phyloP scores from a whole-genome alignment of 92 coral and sea anemone species.

The Umimayanthus kanabou region DNA sequence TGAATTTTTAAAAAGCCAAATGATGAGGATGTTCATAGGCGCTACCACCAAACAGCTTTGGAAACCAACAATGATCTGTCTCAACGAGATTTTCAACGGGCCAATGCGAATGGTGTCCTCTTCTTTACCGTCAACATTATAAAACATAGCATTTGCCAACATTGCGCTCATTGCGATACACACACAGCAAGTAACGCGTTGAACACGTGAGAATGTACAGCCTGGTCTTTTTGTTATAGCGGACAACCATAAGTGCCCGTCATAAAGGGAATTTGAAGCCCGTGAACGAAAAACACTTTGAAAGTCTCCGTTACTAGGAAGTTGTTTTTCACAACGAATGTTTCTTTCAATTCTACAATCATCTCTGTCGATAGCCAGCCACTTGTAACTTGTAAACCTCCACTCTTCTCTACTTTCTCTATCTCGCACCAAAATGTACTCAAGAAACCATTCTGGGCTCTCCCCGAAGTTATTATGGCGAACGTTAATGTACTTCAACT shows the following conservation, averaged over 20 bases:
- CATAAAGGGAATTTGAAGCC: constrained; percentile 51
- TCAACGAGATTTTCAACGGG: constrained; percentile 52
- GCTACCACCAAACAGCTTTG: constrained; percentile 67
- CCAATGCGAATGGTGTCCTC: constrained; percentile 55
- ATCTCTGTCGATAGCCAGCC: constrained; percentile 63
- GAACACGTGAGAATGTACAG: constrained; percentile 64
- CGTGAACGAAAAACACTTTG: constrained; percentile 40
- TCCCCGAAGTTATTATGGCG: constrained; percentile 60
- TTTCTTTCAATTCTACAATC: constrained; percentile 52
- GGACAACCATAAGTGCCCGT: constrained; percentile 70
- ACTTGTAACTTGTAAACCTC: constrained; percentile 52
- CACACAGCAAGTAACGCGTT: constrained; percentile 67
- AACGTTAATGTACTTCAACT: constrained; percentile 30
- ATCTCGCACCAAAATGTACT: constrained; percentile 41
- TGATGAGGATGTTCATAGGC: constrained; percentile 59
- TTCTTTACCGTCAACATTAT: constrained; percentile 48
- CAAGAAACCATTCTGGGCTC: constrained; percentile 65
- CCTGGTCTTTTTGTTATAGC: constrained; percentile 55
- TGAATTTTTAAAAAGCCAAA: constrained; percentile 56
- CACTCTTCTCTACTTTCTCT: constrained; percentile 41
- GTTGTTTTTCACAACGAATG: constrained; percentile 42
- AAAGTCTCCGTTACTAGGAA: constrained; percentile 12
- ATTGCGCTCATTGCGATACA: constrained; percentile 56
- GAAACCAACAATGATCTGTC: constrained; percentile 61
- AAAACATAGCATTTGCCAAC: constrained; percentile 72